Evolutionary conservation across 2,113 vertebrate species (phyloP), one percentile per base, ranked within the genome.

Genomic region (Butorides virescens): DNA sequence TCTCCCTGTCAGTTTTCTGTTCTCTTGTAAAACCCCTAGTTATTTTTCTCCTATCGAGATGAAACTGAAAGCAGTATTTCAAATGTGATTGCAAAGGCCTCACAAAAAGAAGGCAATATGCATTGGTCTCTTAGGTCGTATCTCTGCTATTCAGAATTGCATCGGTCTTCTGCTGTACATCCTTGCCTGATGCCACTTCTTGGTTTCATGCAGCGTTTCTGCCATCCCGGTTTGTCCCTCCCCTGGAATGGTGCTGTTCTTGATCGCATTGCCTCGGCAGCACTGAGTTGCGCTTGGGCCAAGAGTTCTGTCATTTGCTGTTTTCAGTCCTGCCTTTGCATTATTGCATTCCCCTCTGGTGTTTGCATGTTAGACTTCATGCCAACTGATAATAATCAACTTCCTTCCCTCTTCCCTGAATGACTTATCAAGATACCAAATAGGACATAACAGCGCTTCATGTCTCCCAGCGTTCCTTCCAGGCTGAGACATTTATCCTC

Each of bases 111-210:
- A 50, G 22, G 25, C 59, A 73, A 22, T 27, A 19, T 12, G 25
- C 0, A 1, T n/a, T 78, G 50, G 11, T 27, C 42, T 63, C 1
- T 1, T 34, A 36, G 8, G 46, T 37, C 5, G 1, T 25, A 39
- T 9, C 47, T 79, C 44, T 52, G 72, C 77, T 82, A 15, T 21
- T 46, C 32, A 83, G n/a, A 91, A 50, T 9, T 36, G 34, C 49
- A 11, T 13, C 6, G 18, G 20, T 32, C 55, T 56, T 68, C 32
- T 42, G 32, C 52, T 66, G n/a, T 15, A 37, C 12, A 6, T 25
- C 26, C 47, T 44, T 56, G 44, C 29, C 37, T 4, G 2, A 55
- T 52, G 34, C 25, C 1, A 3, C 47, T 56, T n/a, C 23, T 6
- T 20, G 39, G 39, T 29, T 65, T 55, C 37, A 59, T 47, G 53